These are phyloP conservation scores for Cabera pusaria DNA, from an alignment of 2,888 invertebrate species.

Conservation along the genomic window DNA sequence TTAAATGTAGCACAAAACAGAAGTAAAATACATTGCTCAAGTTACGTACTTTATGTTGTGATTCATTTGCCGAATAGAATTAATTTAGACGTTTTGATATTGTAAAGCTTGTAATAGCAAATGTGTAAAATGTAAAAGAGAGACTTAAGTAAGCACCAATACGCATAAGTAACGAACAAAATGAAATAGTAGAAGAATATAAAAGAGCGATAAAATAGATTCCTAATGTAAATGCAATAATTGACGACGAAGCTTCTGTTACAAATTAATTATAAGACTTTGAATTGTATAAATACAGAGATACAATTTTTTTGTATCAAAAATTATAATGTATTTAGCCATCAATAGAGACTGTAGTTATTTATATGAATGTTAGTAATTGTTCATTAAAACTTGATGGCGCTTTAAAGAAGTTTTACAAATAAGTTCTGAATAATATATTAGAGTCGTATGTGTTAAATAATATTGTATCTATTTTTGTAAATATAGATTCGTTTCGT, in stretches of 20 bases:
- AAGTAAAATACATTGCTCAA: constrained; percentile 59
- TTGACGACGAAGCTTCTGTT: constrained; percentile 40
- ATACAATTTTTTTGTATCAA: constrained; percentile 42
- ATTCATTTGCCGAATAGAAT: constrained; percentile 49
- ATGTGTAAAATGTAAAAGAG: constrained; percentile 40
- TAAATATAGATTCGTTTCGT: constrained; percentile 49
- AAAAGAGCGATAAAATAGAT: constrained; percentile 34
- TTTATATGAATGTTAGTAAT: constrained; percentile 77
- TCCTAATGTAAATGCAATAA: constrained; percentile 52
- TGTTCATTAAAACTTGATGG: constrained; percentile 58
- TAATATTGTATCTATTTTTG: constrained; percentile 45
- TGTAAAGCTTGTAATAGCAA: constrained; percentile 44
- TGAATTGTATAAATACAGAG: constrained; percentile 29
- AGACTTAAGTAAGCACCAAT: constrained; percentile 44
- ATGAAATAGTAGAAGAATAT: constrained; percentile 22
- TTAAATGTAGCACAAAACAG: constrained; percentile 50
- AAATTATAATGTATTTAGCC: constrained; percentile 53
- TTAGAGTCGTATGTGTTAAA: constrained; percentile 39
- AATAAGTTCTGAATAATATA: constrained; percentile 41
- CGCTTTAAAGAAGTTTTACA: constrained; percentile 60
- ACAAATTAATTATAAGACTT: constrained; percentile 37
- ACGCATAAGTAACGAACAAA: constrained; percentile 31
- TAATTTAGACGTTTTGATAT: constrained; percentile 43
- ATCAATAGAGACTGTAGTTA: constrained; percentile 72
- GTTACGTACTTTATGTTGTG: constrained; percentile 42